Base-by-base conservation (phyloP, 35 echinoderm and acorn worm species). In the Eucidaris tribuloides region DNA sequence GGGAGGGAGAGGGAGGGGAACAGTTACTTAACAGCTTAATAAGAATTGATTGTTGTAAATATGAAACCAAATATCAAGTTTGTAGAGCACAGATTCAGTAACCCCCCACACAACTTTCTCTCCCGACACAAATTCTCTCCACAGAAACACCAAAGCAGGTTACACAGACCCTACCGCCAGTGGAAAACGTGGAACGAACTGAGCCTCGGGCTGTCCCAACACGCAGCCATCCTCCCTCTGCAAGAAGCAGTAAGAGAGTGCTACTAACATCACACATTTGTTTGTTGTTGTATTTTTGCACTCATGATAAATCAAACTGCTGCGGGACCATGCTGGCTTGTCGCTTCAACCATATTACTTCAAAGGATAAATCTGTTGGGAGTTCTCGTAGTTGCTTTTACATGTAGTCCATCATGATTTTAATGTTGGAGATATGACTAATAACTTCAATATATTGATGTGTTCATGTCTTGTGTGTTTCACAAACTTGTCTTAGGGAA, bases 221-320 rank as follows among this genome's bases (percentile, higher is more conserved):
- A 32, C 44, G 24, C 28, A 38, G 68, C 30, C 68, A 41, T 22
- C 41, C 68, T 41, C 33, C 68, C 68, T 44, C 68, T 19, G 37
- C n/a, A 44, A 40, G 18, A 52, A 74, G 41, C 68, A 35, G 36
- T 74, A 68, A 74, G 37, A 74, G 68, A 74, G 68, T 74, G 68
- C 20, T 40, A 74, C 68, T 74, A 74, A 74, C 68, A 42, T 42
- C 17, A 19, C 25, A 1, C 13, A 74, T 74, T 4, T 74, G 29
- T 9, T n/a, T n/a, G n/a, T n/a, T n/a, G n/a, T n/a, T n/a, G n/a
- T n/a, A n/a, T n/a, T n/a, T n/a, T n/a, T n/a, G n/a, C n/a, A n/a
- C n/a, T n/a, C n/a, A n/a, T n/a, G n/a, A n/a, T n/a, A n/a, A n/a
- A n/a, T n/a, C n/a, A n/a, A n/a, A n/a, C n/a, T n/a, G n/a, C n/a